Base-by-base conservation (phyloP, 2,888 invertebrate species). In the Cacoxenus indagator region DNA sequence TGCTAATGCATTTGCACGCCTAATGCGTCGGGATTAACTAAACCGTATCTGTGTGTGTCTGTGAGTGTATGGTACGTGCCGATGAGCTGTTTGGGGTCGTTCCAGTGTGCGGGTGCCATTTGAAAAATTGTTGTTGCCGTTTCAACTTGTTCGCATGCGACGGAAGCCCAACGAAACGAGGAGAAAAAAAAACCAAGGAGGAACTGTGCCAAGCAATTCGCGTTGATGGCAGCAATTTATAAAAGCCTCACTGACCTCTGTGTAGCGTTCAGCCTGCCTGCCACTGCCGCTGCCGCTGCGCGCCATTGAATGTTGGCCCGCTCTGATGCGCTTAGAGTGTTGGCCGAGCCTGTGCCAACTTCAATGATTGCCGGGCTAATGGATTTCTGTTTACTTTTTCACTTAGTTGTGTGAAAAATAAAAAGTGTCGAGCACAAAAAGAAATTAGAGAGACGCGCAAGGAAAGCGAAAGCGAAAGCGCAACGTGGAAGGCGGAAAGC, bases 341-440 rank as follows among this genome's bases (percentile, higher is more conserved):
- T 43, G 64, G 14, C 37, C 14, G 8, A n/a, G 74, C 69, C 71
- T n/a, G 64, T n/a, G 81, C 72, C 79, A 79, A 79, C 83, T 74
- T 75, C 85, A 83, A 84, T 84, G 85, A 84, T 84, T 84, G 83
- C 83, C 76, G 73, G 80, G 83, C 84, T 85, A 85, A 84, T 84
- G 84, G 83, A 85, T 84, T 84, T 84, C 84, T 84, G 84, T 84
- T 84, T 84, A 85, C 85, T 84, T 85, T 84, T 85, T 78, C 81
- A 84, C 81, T 84, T 84, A 84, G 79, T 67, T 70, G 72, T 72
- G 67, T 68, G 54, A 69, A 71, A 62, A 51, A 57, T 27, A 48
- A 51, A 55, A 57, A 57, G 26, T 51, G 62, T 66, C 65, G 71
- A 64, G 67, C 29, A 27, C 45, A 26, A 59, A 45, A 59, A 19